phyloP scores from a whole-genome alignment of 2,113 vertebrate genomes.

The Thamnaconus septentrionalis region DNA sequence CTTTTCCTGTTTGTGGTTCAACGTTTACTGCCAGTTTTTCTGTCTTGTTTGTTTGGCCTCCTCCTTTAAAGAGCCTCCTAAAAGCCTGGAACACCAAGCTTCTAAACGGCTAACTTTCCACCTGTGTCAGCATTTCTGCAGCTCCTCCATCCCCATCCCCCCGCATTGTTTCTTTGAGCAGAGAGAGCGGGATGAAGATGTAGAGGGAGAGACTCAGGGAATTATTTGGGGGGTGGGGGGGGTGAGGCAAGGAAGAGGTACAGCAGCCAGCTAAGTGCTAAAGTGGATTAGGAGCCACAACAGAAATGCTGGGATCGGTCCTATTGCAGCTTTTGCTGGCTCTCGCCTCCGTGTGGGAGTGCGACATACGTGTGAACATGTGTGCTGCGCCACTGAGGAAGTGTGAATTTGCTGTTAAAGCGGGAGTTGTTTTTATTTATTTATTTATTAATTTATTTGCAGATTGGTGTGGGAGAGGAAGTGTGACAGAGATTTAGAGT shows the following conservation, averaged over 20 bases:
- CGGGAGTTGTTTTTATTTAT: slow-evolving; percentile 12
- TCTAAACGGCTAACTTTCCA: slow-evolving; percentile 32
- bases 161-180: slow-evolving; percentile 50
- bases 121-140: slow-evolving; percentile 63
- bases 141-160: slow-evolving; percentile 25
- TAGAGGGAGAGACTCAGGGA: slow-evolving; percentile 3
- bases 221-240: background rate
- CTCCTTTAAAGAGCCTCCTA: background rate
- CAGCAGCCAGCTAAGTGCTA: slow-evolving; percentile 61
- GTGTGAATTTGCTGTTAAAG: slow-evolving; percentile 47
- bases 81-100: slow-evolving; percentile 4
- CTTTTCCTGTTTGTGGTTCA: slow-evolving; percentile 21
- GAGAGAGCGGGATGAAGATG: slow-evolving; percentile 34
- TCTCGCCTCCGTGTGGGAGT: slow-evolving; percentile 17
- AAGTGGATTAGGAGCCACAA: slow-evolving; percentile 69
- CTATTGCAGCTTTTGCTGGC: slow-evolving; percentile 49
- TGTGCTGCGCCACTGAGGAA: slow-evolving; percentile 41
- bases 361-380: slow-evolving; percentile 44
- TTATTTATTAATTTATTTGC: background rate
- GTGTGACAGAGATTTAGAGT: slow-evolving; percentile 27
- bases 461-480: slow-evolving; percentile 15
- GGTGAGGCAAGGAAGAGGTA: slow-evolving; percentile 37
- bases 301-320: slow-evolving; percentile 62
- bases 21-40: slow-evolving; percentile 23
- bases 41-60: slow-evolving; percentile 13